phyloP scores from a whole-genome alignment of 2,888 invertebrate species.

The Exephanes ischioxanthus region DNA sequence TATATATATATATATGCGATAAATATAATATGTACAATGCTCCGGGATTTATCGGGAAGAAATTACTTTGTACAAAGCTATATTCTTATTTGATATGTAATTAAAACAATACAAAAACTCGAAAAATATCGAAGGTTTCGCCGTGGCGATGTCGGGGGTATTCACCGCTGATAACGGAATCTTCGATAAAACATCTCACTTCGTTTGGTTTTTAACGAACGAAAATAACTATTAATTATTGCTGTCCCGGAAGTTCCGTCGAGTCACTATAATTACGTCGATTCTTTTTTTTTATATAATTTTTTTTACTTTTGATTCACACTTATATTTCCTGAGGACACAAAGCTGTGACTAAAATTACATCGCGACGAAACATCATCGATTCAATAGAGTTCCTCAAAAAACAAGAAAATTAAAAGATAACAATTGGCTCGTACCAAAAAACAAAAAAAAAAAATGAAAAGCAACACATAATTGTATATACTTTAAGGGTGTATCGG shows the following conservation, averaged over 20 bases:
- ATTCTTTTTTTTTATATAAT: constrained; percentile 2
- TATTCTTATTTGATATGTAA: constrained; percentile 65
- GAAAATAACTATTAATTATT: constrained; percentile 33
- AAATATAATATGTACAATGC: constrained; percentile 60
- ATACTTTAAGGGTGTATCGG: constrained; percentile 48
- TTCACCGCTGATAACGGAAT: constrained; percentile 14
- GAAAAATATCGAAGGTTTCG: constrained; percentile 17
- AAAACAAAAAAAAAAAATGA: not conserved
- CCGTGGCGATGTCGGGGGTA: not conserved
- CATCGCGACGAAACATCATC: constrained; percentile 44
- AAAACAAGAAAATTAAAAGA: not conserved
- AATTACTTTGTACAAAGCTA: constrained; percentile 66
- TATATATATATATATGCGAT: constrained; percentile 61
- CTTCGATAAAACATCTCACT: constrained; percentile 27
- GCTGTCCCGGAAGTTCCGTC: constrained; percentile 50
- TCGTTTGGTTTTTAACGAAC: constrained; percentile 15
- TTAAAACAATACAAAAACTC: constrained; percentile 52
- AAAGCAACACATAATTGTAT: constrained; percentile 22
- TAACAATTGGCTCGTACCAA: constrained; percentile 29
- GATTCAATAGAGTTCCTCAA: constrained; percentile 41
- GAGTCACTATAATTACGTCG: constrained; percentile 24
- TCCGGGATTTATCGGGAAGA: constrained; percentile 54
- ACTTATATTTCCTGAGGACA: constrained; percentile 28
- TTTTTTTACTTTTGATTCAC: constrained; percentile 26
- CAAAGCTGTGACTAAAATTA: constrained; percentile 55